These are phyloP conservation scores for Terrapene triunguis DNA, from an alignment of 2,113 vertebrate species.

Conservation along the genomic window DNA sequence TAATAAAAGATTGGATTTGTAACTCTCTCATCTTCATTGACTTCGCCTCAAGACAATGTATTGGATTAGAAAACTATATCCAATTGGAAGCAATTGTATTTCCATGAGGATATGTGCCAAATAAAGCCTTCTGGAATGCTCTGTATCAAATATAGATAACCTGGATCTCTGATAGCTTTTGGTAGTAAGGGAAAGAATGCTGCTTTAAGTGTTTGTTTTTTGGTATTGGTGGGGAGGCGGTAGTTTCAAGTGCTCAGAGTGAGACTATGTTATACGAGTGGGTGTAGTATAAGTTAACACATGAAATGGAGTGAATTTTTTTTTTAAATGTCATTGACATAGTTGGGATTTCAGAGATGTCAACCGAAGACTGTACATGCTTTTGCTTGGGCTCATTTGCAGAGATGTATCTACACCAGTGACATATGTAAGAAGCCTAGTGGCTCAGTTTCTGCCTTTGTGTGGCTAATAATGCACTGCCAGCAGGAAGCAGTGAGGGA, in stretches of 20 bases:
- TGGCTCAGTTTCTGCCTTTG: neutral
- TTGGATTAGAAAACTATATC: neutral
- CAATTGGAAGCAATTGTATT: neutral
- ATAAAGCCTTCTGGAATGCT: neutral
- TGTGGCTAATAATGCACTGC: neutral
- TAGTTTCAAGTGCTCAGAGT: neutral
- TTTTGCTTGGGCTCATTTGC: neutral
- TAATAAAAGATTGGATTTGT: neutral
- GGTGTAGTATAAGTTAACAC: neutral
- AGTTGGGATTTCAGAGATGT: neutral
- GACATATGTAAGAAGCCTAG: neutral
- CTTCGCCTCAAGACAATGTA: neutral
- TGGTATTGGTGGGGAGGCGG: neutral
- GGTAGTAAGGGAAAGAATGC: neutral
- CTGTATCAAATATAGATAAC: neutral
- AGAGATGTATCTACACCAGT: neutral
- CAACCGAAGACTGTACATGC: rapidly evolving
- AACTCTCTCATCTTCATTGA: neutral
- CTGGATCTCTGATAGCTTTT: neutral
- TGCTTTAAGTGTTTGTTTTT: neutral
- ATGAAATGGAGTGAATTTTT: neutral
- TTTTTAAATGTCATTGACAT: neutral
- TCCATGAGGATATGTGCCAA: neutral
- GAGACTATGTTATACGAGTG: neutral
- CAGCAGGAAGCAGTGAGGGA: neutral